Conservation (phyloP, 2,797 vertebrate species). For the Cebuella pygmaea region DNA sequence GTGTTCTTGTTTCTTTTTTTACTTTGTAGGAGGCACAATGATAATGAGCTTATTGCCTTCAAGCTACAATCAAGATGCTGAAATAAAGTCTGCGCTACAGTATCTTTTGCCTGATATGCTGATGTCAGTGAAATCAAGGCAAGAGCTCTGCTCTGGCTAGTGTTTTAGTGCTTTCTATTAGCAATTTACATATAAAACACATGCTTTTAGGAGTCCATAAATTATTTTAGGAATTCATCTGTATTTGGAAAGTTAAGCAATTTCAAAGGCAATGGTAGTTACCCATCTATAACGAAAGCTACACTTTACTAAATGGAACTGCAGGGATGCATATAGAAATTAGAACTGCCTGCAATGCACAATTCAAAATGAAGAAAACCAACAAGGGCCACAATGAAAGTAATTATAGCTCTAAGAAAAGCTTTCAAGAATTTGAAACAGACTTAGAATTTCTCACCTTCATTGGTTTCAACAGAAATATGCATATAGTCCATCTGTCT, state of each 20-base stretch:
- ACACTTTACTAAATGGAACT: neutral
- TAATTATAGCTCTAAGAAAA: slow-evolving; percentile 39
- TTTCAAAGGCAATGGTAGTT: neutral
- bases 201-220: neutral
- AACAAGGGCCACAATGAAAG: neutral
- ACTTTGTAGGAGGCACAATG: neutral
- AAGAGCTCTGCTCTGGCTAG: neutral
- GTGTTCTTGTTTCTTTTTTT: neutral
- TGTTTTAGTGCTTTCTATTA: neutral
- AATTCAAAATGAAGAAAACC: neutral
- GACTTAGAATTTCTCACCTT: slow-evolving; percentile 45
- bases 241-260: neutral
- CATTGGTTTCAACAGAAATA: slow-evolving; percentile 47
- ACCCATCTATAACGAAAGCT: neutral
- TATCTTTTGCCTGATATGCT: neutral
- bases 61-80: neutral
- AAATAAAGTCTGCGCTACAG: neutral
- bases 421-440: slow-evolving; percentile 44
- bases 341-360: neutral
- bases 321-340: neutral
- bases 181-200: neutral
- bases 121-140: neutral
- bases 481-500: neutral
- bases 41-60: neutral
- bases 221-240: neutral